Evolutionary conservation across 2,113 vertebrate genomes (phyloP).

Genomic region (Actinemys pallida): DNA sequence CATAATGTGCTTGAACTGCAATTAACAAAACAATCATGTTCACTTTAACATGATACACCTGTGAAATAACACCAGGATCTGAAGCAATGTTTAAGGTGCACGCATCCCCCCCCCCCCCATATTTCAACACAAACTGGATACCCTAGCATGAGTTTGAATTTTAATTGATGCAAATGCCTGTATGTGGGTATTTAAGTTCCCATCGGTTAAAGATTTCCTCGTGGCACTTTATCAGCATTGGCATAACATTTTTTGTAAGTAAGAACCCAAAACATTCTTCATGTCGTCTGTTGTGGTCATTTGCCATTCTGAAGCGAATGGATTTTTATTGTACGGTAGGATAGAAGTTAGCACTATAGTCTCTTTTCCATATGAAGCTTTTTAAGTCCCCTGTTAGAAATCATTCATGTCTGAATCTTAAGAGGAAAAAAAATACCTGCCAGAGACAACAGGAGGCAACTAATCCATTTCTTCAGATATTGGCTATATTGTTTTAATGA

Average conservation of each 20-base stretch:
- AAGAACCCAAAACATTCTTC: background rate
- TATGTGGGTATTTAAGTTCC: background rate
- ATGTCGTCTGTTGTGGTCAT: background rate
- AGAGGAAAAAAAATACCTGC: background rate
- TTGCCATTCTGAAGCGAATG: background rate
- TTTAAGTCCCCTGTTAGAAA: background rate
- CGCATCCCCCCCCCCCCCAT: background rate
- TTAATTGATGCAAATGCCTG: conserved; percentile 45
- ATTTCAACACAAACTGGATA: conserved; percentile 55
- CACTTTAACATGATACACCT: conserved; percentile 74
- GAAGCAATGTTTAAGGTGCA: conserved; percentile 51
- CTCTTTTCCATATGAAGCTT: fast-evolving
- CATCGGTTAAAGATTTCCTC: background rate
- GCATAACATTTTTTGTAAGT: background rate
- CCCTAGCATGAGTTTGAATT: conserved; percentile 31
- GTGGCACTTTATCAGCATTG: background rate
- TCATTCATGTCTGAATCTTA: background rate
- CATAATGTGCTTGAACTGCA: conserved; percentile 77
- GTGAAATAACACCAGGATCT: conserved; percentile 61
- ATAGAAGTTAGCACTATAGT: fast-evolving
- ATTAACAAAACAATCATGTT: conserved; percentile 77
- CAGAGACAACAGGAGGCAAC: background rate
- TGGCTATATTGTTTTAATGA: background rate
- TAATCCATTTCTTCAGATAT: background rate
- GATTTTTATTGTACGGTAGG: background rate